Percentiles rank a stretch among this genome's conserved stretches.
These are phyloP conservation scores for Sternotherus odoratus DNA, from an alignment of 2,797 vertebrate genomes.

Conservation along the genomic window DNA sequence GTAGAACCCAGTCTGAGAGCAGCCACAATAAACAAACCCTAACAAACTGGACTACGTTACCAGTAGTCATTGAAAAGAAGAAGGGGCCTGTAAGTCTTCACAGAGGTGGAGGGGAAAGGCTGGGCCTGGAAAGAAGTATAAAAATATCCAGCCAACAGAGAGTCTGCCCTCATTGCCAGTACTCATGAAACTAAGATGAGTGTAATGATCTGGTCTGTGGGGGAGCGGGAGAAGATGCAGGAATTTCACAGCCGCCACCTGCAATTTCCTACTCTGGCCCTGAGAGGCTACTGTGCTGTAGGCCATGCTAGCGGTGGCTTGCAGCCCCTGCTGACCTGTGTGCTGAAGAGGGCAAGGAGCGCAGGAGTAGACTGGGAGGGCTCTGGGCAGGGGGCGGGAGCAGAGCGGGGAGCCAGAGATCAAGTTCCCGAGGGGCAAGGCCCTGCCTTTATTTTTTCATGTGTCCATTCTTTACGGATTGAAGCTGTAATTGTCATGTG, in stretches of 20 bases:
- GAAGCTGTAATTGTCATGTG: neutral
- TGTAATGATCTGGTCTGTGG: neutral
- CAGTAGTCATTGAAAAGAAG: neutral
- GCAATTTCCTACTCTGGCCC: neutral
- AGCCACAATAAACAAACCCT: neutral
- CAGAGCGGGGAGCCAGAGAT: neutral
- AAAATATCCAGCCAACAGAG: too few relatives aligned
- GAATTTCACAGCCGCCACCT: neutral
- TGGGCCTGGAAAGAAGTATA: neutral
- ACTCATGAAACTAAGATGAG: neutral
- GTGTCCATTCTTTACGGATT: neutral
- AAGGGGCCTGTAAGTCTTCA: neutral
- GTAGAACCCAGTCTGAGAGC: neutral
- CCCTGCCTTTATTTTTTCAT: neutral
- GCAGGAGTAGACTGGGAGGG: neutral
- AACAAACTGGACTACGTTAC: neutral
- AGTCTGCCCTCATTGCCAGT: neutral
- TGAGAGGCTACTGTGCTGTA: neutral
- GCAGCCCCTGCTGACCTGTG: neutral
- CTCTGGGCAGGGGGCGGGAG: neutral
- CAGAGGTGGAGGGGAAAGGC: neutral
- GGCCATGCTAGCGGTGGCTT: neutral
- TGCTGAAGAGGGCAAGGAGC: neutral
- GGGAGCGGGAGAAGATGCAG: neutral
- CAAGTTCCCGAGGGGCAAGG: neutral